phyloP scores from a whole-genome alignment of 2,113 vertebrate genomes.

The Anser cygnoides region DNA sequence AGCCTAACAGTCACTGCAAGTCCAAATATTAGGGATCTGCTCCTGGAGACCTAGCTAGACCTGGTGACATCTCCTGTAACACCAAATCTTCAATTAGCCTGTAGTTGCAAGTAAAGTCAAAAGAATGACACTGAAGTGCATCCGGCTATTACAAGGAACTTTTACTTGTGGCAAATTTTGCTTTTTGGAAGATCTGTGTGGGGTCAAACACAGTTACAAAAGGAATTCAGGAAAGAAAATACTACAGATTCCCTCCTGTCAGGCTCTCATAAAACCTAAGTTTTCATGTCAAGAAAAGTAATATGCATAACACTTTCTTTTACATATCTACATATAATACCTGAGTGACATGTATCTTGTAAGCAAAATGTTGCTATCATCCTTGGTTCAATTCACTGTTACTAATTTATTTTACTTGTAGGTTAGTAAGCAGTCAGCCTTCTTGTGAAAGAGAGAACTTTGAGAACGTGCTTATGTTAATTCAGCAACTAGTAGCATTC shows the following conservation, averaged over 20 bases:
- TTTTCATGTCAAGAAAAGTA: background rate
- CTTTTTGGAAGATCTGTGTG: background rate
- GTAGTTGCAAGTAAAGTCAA: background rate
- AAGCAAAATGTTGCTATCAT: background rate
- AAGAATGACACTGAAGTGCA: background rate
- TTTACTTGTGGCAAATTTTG: background rate
- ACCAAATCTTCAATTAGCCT: background rate
- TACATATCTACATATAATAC: background rate
- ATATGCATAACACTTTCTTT: background rate
- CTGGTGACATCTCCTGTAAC: background rate
- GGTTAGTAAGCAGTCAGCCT: background rate
- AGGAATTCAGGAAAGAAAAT: background rate
- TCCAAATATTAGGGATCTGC: background rate
- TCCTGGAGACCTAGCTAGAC: background rate
- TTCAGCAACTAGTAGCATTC: background rate
- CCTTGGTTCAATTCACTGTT: background rate
- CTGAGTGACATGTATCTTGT: background rate
- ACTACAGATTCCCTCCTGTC: background rate
- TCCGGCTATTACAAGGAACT: background rate
- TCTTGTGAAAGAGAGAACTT: background rate
- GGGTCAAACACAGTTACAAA: background rate
- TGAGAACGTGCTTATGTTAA: background rate
- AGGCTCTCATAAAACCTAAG: background rate
- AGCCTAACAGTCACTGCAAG: background rate
- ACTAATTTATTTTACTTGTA: background rate